Evolutionary conservation across 1,140 invertebrate species (phyloP).

Genomic region (Drosophila ogumai): DNA sequence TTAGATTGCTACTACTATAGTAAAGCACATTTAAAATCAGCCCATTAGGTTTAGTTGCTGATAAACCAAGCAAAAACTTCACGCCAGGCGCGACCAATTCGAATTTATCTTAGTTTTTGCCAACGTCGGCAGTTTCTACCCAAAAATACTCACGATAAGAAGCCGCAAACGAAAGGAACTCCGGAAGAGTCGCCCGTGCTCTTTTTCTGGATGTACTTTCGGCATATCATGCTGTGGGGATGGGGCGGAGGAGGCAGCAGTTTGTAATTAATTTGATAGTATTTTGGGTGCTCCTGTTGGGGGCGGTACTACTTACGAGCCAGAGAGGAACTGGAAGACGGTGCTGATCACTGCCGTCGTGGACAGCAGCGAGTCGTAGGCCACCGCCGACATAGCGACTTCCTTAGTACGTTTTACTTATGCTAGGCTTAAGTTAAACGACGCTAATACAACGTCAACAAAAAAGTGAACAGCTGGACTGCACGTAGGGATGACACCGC

Average conservation of each 20-base stretch:
- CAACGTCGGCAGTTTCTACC: slow-evolving; percentile 84
- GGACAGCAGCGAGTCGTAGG: slow-evolving; percentile 82
- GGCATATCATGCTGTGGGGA: slow-evolving; percentile 69
- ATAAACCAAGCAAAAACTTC: neutral
- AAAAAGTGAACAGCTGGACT: slow-evolving; percentile 55
- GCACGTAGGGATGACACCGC: slow-evolving; percentile 14
- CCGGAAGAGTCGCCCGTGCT: slow-evolving; percentile 87
- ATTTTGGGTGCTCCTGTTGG: neutral
- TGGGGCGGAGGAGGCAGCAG: slow-evolving; percentile 3
- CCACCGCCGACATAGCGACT: slow-evolving; percentile 54
- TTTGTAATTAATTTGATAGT: slow-evolving; percentile 14
- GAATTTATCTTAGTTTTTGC: slow-evolving; percentile 36
- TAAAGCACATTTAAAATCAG: neutral
- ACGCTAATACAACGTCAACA: slow-evolving; percentile 70
- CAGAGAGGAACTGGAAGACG: slow-evolving; percentile 89
- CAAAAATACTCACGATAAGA: slow-evolving; percentile 91
- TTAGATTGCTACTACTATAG: neutral
- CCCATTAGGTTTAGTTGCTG: neutral
- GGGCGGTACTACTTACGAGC: slow-evolving; percentile 77
- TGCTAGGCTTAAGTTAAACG: slow-evolving; percentile 15
- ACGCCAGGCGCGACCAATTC: slow-evolving; percentile 24
- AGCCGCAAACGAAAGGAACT: slow-evolving; percentile 91
- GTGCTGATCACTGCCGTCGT: slow-evolving; percentile 89
- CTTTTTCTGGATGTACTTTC: slow-evolving; percentile 83
- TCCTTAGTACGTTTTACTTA: slow-evolving; percentile 23